Evolutionary conservation across 2,888 invertebrate species (phyloP).

Genomic region (Andrena flavipes): DNA sequence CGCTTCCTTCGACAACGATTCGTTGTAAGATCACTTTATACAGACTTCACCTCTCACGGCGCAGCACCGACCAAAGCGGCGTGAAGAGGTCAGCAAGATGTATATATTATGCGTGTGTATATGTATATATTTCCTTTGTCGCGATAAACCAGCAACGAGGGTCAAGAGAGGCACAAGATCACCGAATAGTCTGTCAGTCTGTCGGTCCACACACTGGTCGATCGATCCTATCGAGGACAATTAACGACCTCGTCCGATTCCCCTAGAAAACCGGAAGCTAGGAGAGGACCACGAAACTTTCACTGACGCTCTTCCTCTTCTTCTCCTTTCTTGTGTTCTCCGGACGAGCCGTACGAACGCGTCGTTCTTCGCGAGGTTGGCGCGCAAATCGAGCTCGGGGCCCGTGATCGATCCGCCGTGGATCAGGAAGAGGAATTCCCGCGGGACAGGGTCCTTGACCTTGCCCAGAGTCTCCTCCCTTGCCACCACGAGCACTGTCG

Average conservation of each 20-base stretch:
- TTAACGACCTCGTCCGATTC: slow-evolving; percentile 34
- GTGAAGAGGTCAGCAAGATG: background rate
- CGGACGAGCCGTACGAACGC: slow-evolving; percentile 11
- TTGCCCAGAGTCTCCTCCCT: slow-evolving; percentile 69
- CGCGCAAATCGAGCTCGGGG: slow-evolving; percentile 6
- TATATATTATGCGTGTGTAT: background rate
- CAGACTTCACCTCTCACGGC: slow-evolving; percentile 62
- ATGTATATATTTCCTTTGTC: slow-evolving; percentile 11
- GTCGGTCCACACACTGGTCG: slow-evolving; percentile 50
- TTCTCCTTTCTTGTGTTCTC: slow-evolving; percentile 23
- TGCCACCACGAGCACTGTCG: slow-evolving; percentile 65
- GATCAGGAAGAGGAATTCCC: slow-evolving; percentile 70
- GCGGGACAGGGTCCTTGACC: slow-evolving; percentile 67
- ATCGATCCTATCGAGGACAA: slow-evolving; percentile 30
- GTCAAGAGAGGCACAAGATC: slow-evolving; percentile 14
- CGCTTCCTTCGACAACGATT: slow-evolving; percentile 24
- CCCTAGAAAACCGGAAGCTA: slow-evolving; percentile 51
- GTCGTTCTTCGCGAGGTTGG: background rate
- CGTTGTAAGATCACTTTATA: slow-evolving; percentile 52
- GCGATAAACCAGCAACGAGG: background rate
- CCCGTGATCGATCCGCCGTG: slow-evolving; percentile 23
- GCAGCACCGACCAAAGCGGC: slow-evolving; percentile 18
- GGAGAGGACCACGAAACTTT: slow-evolving; percentile 62
- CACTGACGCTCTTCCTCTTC: slow-evolving; percentile 57
- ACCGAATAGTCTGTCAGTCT: slow-evolving; percentile 38